Percentiles rank a stretch among this genome's conserved stretches.
These are phyloP conservation scores for Oreochromis tanganicae DNA, from an alignment of 2,113 vertebrate genomes.

Conservation along the genomic window DNA sequence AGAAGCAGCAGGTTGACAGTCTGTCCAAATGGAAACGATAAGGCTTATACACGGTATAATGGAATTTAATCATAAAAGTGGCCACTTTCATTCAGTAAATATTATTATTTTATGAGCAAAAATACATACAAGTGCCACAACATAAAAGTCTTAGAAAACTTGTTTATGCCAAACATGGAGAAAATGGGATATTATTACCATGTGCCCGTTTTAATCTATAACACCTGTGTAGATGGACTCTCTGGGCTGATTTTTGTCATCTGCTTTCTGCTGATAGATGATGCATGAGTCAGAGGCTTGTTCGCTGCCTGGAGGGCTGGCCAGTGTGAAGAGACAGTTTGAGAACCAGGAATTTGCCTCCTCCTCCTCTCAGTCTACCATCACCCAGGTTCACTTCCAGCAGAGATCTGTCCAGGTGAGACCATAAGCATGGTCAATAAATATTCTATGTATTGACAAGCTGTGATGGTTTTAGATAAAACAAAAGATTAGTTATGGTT, in stretches of 20 bases:
- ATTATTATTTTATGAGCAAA: not conserved
- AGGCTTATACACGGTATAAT: not conserved
- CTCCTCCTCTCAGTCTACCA: constrained; percentile 65
- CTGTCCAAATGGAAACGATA: not conserved
- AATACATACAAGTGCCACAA: not conserved
- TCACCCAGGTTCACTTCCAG: constrained; percentile 77
- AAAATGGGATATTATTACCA: not conserved
- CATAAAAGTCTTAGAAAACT: not conserved
- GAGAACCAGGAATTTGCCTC: constrained; percentile 79
- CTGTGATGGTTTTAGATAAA: not conserved
- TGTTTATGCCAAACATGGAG: not conserved
- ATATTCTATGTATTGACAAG: not conserved
- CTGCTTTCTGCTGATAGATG: constrained; percentile 56
- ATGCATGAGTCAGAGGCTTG: constrained; percentile 81
- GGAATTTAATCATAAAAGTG: not conserved
- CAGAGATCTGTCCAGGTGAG: constrained; percentile 82
- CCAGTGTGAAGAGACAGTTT: constrained; percentile 89
- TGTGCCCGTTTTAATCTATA: not conserved
- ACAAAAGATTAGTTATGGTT: not conserved
- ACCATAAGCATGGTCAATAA: not conserved
- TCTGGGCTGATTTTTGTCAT: not conserved
- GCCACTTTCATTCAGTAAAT: not conserved
- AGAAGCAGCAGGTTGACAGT: not conserved
- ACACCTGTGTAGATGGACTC: not conserved
- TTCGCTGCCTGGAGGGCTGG: constrained; percentile 86